These are phyloP conservation scores for Ferdinandea cuprea DNA, from an alignment of 2,888 invertebrate genomes.

Conservation along the genomic window DNA sequence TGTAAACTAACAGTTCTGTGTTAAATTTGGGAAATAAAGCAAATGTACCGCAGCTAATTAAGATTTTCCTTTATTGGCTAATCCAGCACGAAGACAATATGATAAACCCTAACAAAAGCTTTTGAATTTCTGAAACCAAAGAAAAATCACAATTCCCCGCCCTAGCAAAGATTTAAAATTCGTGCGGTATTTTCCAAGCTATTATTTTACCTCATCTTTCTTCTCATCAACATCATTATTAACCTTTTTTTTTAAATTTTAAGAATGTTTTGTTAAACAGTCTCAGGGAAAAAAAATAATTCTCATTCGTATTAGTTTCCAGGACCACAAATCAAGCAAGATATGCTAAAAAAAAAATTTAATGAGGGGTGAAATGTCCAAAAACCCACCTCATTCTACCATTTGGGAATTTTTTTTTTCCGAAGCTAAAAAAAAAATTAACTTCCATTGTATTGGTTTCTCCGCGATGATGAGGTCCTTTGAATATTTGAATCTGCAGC, in stretches of 20 bases:
- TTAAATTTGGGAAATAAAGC: too few relatives aligned
- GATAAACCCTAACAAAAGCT: neutral
- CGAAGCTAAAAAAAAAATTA: conserved; percentile 39
- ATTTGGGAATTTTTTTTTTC: conserved; percentile 7
- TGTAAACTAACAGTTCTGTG: too few relatives aligned
- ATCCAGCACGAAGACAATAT: too few relatives aligned
- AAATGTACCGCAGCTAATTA: too few relatives aligned
- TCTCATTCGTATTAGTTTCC: conserved; percentile 46
- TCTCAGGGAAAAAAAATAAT: conserved; percentile 32
- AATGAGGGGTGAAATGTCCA: conserved; percentile 58
- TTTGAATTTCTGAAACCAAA: neutral
- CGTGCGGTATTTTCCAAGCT: conserved; percentile 13
- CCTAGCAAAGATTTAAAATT: conserved; percentile 11
- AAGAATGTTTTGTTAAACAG: conserved; percentile 43
- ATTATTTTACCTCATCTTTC: neutral
- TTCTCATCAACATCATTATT: conserved; percentile 43
- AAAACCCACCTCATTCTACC: conserved; percentile 17
- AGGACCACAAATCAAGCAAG: conserved; percentile 45
- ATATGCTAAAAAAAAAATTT: conserved; percentile 37
- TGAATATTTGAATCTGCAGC: conserved; percentile 74
- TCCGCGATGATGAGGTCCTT: conserved; percentile 69
- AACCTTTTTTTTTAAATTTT: conserved; percentile 28
- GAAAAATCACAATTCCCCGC: neutral
- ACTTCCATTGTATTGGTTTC: conserved; percentile 62
- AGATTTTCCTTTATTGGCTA: too few relatives aligned